These are phyloP conservation scores for Oreochromis tanganicae DNA, from an alignment of 2,113 vertebrate species.

Conservation along the genomic window DNA sequence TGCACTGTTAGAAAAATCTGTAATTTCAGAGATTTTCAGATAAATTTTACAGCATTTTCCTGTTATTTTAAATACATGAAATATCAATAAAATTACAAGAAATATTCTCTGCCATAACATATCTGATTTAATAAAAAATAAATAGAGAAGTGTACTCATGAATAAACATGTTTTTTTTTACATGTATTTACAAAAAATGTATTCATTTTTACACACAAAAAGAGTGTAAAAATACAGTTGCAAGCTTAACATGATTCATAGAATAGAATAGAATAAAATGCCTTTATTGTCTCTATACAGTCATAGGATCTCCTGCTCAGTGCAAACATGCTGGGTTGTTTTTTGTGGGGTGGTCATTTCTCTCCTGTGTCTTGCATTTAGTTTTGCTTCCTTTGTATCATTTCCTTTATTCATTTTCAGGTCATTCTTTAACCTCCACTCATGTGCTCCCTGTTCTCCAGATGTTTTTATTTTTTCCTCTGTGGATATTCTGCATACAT, in stretches of 20 bases:
- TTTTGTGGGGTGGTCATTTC: neutral
- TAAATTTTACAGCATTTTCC: neutral
- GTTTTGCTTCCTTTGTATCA: neutral
- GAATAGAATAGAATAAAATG: neutral
- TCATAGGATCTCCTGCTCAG: neutral
- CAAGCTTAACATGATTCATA: neutral
- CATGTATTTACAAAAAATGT: neutral
- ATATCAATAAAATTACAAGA: neutral
- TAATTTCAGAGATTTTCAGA: neutral
- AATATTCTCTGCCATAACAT: neutral
- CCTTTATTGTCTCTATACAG: neutral
- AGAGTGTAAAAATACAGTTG: neutral
- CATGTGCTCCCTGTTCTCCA: neutral
- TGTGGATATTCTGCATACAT: neutral
- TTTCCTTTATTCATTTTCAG: neutral
- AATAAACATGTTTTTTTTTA: neutral
- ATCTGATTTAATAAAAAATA: neutral
- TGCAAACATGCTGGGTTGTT: neutral
- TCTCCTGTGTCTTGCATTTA: neutral
- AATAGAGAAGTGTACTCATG: neutral
- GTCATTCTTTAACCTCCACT: neutral
- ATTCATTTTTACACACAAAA: neutral
- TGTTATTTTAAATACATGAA: neutral
- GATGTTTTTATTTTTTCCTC: neutral
- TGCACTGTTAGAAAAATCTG: neutral